Evolutionary conservation across 2,888 invertebrate genomes (phyloP).

Genomic region (Strigamia crassipes): DNA sequence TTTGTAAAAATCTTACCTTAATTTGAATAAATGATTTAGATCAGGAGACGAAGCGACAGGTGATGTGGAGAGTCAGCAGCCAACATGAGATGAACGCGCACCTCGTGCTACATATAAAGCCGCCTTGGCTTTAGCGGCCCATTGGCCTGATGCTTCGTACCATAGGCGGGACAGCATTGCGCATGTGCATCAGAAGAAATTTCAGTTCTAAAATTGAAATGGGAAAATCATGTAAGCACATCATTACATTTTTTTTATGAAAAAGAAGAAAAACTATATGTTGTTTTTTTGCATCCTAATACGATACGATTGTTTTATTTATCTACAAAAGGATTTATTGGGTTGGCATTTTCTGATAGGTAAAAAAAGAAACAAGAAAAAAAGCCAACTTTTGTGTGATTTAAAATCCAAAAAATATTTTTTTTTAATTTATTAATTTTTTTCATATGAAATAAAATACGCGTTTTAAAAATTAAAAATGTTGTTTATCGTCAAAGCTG

Average conservation of each 20-base stretch:
- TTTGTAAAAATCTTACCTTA: not conserved
- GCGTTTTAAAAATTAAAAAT: not conserved
- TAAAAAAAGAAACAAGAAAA: too few relatives aligned
- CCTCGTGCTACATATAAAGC: conserved; percentile 15
- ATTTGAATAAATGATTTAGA: conserved; percentile 23
- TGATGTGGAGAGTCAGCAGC: conserved; percentile 14
- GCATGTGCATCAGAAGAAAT: not conserved
- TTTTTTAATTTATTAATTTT: too few relatives aligned
- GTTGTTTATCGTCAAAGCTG: not conserved
- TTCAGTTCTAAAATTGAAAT: conserved; percentile 10
- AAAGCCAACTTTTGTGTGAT: too few relatives aligned
- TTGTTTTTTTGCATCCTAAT: not conserved
- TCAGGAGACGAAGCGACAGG: conserved; percentile 14
- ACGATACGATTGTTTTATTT: not conserved
- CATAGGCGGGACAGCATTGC: not conserved
- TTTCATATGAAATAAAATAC: not conserved
- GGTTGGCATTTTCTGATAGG: too few relatives aligned
- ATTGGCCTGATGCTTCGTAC: conserved; percentile 4
- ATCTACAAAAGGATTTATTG: not conserved
- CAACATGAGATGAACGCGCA: conserved; percentile 6
- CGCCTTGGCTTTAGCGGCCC: conserved; percentile 24
- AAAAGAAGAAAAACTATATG: not conserved
- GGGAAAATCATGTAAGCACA: not conserved
- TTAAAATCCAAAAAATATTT: too few relatives aligned
- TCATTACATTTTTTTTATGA: not conserved